Evolutionary conservation across 2,113 vertebrate species (phyloP), one percentile per base, ranked within the genome.

Genomic region (Myiagra hebetior): DNA sequence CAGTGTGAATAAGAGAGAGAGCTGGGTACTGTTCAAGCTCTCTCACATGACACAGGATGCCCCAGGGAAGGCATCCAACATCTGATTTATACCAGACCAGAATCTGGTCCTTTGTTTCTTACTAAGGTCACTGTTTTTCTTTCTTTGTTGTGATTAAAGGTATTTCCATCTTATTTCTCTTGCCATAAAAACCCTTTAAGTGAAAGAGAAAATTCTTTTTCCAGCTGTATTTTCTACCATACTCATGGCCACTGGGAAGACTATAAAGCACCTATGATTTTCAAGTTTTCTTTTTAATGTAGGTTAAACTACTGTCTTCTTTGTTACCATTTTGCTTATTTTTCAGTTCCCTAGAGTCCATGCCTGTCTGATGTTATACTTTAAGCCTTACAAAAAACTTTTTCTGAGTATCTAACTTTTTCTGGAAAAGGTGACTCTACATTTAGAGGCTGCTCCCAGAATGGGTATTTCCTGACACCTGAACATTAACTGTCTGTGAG

Each of bases 381-480:
- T 76, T 52, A 41, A 20, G 68, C 16, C 37, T 91, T 26, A 62
- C 33, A 46, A 18, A 72, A 84, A 88, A 53, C 13, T 28, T 86
- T 31, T 86, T 83, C 31, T 70, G 63, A 94, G 69, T 83, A 69
- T 35, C 28, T 31, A 72, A 73, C 46, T 83, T 94, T 85, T 77
- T 87, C 79, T 96, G 96, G 86, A 53, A 92, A 92, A 96, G 64
- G 31, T 89, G 49, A 84, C 56, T 72, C 44, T 76, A 13, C 73
- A 35, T 53, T 81, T 87, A 89, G n/a, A 91, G 44, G 39, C 19
- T 81, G 33, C 55, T 95, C 52, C 73, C 84, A 65, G 87, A 90
- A 90, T 50, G n/a, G 39, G 12, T 55, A 78, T 94, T 97, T 96
- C 93, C 96, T 97, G 96, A 72, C 91, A 94, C 93, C 93, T 91